Evolutionary conservation across 1,140 invertebrate species (phyloP), one percentile per base, ranked within the genome.

Genomic region (Cyphomyrmex costatus): DNA sequence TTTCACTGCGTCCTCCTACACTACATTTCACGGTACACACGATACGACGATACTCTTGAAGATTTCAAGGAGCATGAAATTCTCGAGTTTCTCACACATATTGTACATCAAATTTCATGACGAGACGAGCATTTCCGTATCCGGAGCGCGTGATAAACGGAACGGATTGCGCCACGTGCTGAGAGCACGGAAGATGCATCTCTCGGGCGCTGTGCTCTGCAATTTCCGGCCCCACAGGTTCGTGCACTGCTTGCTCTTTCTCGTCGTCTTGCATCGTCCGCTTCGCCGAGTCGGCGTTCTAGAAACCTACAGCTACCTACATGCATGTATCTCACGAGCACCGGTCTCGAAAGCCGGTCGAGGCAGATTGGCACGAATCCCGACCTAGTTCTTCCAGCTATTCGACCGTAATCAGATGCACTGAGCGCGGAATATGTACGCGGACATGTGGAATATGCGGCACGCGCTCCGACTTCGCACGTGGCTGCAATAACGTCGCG

Each of bases 271-370:
- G 36, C 8, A 42, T 42, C 63, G 63, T 65, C 21, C n/a, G 8
- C 19, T 19, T 70, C 3, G n/a, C 14, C 30, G 79, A 79, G 65
- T 60, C 51, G 33, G 33, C 87, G 90, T 88, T 91, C 88, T 70
- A 93, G 89, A 93, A 92, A 93, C 86, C 89, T 84, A 92, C 88
- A 80, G 46, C 46, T 33, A 88, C 88, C 87, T 89, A 89, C 88
- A 51, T 88, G 24, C 33, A 49, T 24, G 84, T 30, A 1, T 68
- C 36, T 68, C 53, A 68, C 60, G 89, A 86, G 58, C 56, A 66
- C 51, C 60, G 87, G 90, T 92, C 91, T 91, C 71, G 86, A 91
- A 88, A 92, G 92, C 83, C 82, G 79, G 82, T 84, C 58, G 82
- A 60, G 82, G 58, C 71, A 51, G 65, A 65, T 33, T 76, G 77